Base-by-base conservation (phyloP, 2,113 vertebrate species). In the Egretta garzetta region DNA sequence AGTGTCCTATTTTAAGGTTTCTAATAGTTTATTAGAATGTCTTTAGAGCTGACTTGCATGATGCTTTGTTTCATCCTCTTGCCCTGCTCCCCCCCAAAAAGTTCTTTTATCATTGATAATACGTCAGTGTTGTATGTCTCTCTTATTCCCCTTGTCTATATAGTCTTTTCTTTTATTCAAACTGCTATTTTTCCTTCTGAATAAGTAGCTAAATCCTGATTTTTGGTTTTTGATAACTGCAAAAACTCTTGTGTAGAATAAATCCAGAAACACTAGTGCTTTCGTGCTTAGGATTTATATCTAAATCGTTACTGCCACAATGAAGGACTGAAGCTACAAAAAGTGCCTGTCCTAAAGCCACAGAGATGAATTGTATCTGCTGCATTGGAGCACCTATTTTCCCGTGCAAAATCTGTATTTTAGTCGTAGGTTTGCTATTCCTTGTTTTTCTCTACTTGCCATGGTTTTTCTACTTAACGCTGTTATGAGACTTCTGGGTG, bases 381-480 rank as follows among this genome's bases (percentile, higher is more conserved):
- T 72, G 37, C 8, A 8, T 13, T 88, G 12, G 32, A 55, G 14
- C 6, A 72, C 8, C 22, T 67, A 0, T 85, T 90, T 71, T 79
- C 10, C 47, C 17, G 5, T 35, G 20, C 27, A 15, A 81, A 84
- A 49, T 62, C 41, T 77, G 8, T n/a, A 12, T 10, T 52, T 7
- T 64, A 55, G 41, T 8, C 20, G 4, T 14, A 35, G 20, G 41
- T 62, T 64, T 70, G 22, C 17, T 9, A 33, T 58, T 86, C 14
- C 5, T 49, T 59, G n/a, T 12, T 45, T 76, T 80, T 30, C 4
- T 68, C 15, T 64, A 2, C 14, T 67, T 88, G 43, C 12, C 7
- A 11, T 59, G 75, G 27, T 28, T 88, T 89, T 83, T 58, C 43
- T 86, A 0, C 0, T 1, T 45, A 5, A 5, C 0, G 1, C 10